phyloP scores from a whole-genome alignment of 2,797 vertebrate genomes.

The Malacoctenus gilli region DNA sequence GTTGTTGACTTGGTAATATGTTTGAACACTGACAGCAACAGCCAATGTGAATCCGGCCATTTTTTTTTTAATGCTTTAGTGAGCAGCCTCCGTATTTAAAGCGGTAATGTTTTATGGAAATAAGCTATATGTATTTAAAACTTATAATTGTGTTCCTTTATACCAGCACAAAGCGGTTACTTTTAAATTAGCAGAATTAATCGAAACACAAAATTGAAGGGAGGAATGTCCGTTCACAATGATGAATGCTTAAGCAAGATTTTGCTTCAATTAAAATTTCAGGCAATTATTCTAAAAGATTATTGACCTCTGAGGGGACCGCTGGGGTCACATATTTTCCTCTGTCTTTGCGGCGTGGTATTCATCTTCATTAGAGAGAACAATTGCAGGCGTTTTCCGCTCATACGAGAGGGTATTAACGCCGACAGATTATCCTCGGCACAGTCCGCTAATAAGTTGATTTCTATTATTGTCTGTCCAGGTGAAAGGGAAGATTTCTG shows the following conservation, averaged over 20 bases:
- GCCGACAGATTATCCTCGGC: conserved; percentile 78
- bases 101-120: conserved; percentile 86
- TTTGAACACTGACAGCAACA: conserved; percentile 66
- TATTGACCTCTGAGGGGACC: conserved; percentile 88
- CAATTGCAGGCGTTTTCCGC: conserved; percentile 83
- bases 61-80: conserved; percentile 81
- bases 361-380: conserved; percentile 92
- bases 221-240: conserved; percentile 76
- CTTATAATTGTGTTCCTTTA: conserved; percentile 88
- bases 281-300: conserved; percentile 88
- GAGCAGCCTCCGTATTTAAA: conserved; percentile 82
- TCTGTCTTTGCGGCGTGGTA: conserved; percentile 84
- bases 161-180: conserved; percentile 81
- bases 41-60: conserved; percentile 69
- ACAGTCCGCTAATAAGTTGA: conserved; percentile 76
- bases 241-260: conserved; percentile 82
- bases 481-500: conserved; percentile 65
- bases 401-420: conserved; percentile 80
- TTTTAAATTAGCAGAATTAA: conserved; percentile 88
- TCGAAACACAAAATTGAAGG: conserved; percentile 82
- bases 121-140: conserved; percentile 87
- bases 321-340: conserved; percentile 82
- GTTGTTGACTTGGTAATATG: conserved; percentile 76
- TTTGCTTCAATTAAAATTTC: conserved; percentile 90
- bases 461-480: conserved; percentile 78